phyloP scores from a whole-genome alignment of 2,888 invertebrate genomes.

The Silvanus unidentatus region DNA sequence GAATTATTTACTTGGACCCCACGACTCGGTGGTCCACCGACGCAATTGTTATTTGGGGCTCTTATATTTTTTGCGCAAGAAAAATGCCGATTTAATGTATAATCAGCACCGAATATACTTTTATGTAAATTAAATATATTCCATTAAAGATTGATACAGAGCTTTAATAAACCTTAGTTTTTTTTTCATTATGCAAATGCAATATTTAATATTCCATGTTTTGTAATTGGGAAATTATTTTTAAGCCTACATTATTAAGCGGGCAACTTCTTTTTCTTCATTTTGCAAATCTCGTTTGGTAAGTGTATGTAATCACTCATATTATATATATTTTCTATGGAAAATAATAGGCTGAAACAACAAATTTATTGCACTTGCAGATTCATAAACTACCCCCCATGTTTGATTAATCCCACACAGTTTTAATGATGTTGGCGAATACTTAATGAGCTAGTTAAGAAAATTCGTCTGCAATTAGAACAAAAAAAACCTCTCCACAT shows the following conservation, averaged over 20 bases:
- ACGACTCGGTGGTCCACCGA: not conserved
- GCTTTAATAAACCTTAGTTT: conserved; percentile 32
- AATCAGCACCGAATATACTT: conserved; percentile 10
- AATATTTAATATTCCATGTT: conserved; percentile 36
- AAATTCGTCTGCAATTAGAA: too few relatives aligned
- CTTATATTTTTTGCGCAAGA: not conserved
- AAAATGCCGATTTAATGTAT: conserved; percentile 5
- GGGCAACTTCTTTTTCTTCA: conserved; percentile 16
- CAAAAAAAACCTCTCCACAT: too few relatives aligned
- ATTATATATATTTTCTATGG: not conserved
- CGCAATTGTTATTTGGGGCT: not conserved
- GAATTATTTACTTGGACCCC: too few relatives aligned
- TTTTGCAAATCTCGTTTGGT: conserved; percentile 5
- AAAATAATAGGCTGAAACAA: too few relatives aligned
- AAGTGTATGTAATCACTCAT: not conserved
- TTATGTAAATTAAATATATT: conserved; percentile 33
- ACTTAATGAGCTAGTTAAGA: too few relatives aligned
- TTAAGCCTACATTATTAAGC: conserved; percentile 25
- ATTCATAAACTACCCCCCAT: too few relatives aligned
- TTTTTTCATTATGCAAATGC: conserved; percentile 32
- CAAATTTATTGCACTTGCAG: too few relatives aligned
- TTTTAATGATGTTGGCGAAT: too few relatives aligned
- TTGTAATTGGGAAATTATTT: conserved; percentile 35
- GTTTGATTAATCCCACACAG: too few relatives aligned
- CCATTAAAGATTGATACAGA: conserved; percentile 33